Percentiles rank a stretch among this genome's conserved stretches.
phyloP scores from a whole-genome alignment of 2,113 vertebrate species.

The Zosterops lateralis region DNA sequence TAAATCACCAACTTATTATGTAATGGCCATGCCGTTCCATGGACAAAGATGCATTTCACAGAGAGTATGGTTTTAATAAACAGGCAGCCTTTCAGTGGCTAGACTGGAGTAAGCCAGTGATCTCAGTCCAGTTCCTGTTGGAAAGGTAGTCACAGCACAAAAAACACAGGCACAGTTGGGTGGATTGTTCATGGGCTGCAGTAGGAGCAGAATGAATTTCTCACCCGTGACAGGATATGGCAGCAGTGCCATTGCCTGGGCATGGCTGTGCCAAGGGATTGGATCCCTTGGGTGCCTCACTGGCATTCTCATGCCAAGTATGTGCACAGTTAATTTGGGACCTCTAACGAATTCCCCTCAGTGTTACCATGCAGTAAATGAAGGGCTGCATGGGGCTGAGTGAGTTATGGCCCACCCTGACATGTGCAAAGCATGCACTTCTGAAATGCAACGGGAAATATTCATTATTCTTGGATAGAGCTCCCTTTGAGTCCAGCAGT shows the following conservation, averaged over 20 bases:
- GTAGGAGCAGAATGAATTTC: neutral
- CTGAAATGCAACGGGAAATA: slow-evolving; percentile 40
- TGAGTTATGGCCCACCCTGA: neutral
- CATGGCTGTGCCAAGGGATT: accelerated
- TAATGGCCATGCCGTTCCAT: neutral
- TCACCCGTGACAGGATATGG: neutral
- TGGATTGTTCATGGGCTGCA: neutral
- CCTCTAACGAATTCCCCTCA: neutral
- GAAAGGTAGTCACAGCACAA: slow-evolving; percentile 23
- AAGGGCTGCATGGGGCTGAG: neutral
- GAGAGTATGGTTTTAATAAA: slow-evolving; percentile 56
- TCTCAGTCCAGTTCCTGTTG: slow-evolving; percentile 45
- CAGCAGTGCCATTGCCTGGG: neutral
- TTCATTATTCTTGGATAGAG: slow-evolving; percentile 47
- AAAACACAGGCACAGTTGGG: neutral
- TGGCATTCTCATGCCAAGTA: neutral
- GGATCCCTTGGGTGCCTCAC: neutral
- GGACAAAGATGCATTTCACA: slow-evolving; percentile 61
- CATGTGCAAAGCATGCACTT: slow-evolving; percentile 37
- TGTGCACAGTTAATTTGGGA: neutral
- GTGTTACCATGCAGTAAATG: neutral
- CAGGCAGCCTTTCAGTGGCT: slow-evolving; percentile 37
- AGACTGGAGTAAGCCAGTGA: slow-evolving; percentile 43
- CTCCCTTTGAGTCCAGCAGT: slow-evolving; percentile 50
- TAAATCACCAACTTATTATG: slow-evolving; percentile 23